phyloP scores from a whole-genome alignment of 2,113 vertebrate species.

The Trinectes maculatus region DNA sequence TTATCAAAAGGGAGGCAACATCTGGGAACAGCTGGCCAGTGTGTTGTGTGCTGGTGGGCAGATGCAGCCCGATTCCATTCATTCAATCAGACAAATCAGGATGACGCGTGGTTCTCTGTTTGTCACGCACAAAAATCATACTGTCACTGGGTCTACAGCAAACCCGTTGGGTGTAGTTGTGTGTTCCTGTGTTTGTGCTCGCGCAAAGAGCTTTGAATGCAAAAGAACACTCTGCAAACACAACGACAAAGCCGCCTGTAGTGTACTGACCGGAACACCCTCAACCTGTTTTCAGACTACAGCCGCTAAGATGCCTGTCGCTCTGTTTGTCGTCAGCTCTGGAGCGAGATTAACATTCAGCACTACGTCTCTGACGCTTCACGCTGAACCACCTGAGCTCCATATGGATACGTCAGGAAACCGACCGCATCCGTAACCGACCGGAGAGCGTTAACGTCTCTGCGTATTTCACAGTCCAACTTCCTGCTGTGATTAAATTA shows the following conservation, averaged over 20 bases:
- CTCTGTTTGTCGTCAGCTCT: constrained; percentile 69
- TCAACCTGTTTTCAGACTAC: constrained; percentile 64
- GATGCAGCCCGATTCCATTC: constrained; percentile 32
- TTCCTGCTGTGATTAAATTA: neutral
- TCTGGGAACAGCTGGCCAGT: constrained; percentile 25
- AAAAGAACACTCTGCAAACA: constrained; percentile 30
- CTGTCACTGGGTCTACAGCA: constrained; percentile 5
- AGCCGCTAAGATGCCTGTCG: constrained; percentile 48
- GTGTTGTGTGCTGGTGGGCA: constrained; percentile 43
- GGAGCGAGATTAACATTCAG: constrained; percentile 62
- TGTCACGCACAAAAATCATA: constrained; percentile 27
- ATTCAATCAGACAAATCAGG: constrained; percentile 53
- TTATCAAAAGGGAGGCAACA: constrained; percentile 26
- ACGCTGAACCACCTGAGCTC: neutral
- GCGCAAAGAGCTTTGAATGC: constrained; percentile 22
- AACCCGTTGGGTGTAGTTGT: neutral
- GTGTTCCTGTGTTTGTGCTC: neutral
- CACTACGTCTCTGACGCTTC: constrained; percentile 33
- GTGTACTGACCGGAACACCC: constrained; percentile 37
- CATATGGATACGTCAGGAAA: too few species aligned
- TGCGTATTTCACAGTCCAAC: neutral
- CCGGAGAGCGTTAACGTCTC: too few species aligned
- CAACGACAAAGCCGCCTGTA: constrained; percentile 40
- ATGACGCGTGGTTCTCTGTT: constrained; percentile 34
- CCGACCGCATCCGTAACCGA: too few species aligned